Evolutionary conservation across 2,888 invertebrate genomes (phyloP).

Genomic region (Dynastes grantii): DNA sequence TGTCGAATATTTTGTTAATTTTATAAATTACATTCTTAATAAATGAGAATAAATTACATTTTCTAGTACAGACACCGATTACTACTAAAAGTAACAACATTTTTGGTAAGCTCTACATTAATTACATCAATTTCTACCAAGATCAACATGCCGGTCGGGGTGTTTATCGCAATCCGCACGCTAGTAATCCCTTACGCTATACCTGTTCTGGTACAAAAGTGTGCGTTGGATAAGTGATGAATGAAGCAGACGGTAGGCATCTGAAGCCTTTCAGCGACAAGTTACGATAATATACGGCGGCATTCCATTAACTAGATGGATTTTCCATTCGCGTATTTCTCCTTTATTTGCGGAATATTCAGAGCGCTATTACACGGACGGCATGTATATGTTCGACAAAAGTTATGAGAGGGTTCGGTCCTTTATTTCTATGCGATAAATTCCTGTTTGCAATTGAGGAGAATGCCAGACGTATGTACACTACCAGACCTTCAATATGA

Average conservation of each 20-base stretch:
- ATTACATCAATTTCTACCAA: neutral
- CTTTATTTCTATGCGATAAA: slow-evolving; percentile 26
- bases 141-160: neutral
- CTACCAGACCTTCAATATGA: too few relatives aligned
- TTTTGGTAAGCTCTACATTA: neutral
- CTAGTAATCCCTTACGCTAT: slow-evolving; percentile 3
- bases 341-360: slow-evolving; percentile 42
- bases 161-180: neutral
- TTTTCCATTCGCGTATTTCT: slow-evolving; percentile 40
- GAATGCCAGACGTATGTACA: slow-evolving; percentile 8
- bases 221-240: slow-evolving; percentile 29
- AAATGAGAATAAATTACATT: neutral
- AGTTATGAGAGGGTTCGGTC: slow-evolving; percentile 31
- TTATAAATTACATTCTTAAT: neutral
- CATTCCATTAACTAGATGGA: slow-evolving; percentile 44
- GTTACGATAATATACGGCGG: slow-evolving; percentile 38
- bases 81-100: too few relatives aligned
- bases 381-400: slow-evolving; percentile 8
- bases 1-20: too few relatives aligned
- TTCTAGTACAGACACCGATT: too few relatives aligned
- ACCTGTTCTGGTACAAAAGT: slow-evolving; percentile 22
- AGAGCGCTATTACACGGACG: slow-evolving; percentile 14
- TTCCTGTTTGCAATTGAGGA: slow-evolving; percentile 25
- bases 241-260: slow-evolving; percentile 29
- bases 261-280: slow-evolving; percentile 35